Percentiles rank a stretch among this genome's conserved stretches.
These are phyloP conservation scores for Nephrocerus scutellatus DNA, from an alignment of 2,888 invertebrate genomes.

Conservation along the genomic window DNA sequence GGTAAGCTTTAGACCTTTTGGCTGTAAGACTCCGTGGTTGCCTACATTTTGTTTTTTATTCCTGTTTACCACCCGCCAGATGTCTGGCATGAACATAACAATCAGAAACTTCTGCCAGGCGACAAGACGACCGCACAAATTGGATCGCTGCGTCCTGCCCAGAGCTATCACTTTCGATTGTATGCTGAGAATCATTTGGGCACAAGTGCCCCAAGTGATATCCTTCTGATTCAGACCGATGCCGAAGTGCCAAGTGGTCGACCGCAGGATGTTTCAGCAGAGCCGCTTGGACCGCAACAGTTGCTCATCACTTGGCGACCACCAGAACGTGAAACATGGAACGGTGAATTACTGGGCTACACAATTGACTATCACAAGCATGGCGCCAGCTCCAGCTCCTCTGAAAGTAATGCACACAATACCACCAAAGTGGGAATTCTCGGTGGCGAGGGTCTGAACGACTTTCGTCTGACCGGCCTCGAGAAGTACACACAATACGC, in stretches of 20 bases:
- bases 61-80: constrained; percentile 37
- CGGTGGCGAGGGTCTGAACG: constrained; percentile 51
- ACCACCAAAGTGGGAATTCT: constrained; percentile 45
- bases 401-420: too few species aligned
- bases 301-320: constrained; percentile 69
- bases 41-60: constrained; percentile 4
- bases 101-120: constrained; percentile 52
- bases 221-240: constrained; percentile 52
- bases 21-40: neutral
- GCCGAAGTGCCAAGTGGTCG: constrained; percentile 64
- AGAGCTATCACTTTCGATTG: constrained; percentile 55
- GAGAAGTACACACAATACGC: constrained; percentile 74
- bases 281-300: constrained; percentile 63
- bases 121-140: constrained; percentile 52
- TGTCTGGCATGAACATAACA: constrained; percentile 55
- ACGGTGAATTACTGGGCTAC: constrained; percentile 69
- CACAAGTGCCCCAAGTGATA: constrained; percentile 54
- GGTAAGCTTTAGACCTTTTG: constrained; percentile 37
- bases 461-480: constrained; percentile 58
- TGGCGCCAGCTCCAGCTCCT: constrained; percentile 44
- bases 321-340: constrained; percentile 64
- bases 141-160: constrained; percentile 53
- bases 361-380: constrained; percentile 53
- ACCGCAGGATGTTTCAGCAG: constrained; percentile 60
- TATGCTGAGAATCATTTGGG: constrained; percentile 59